These are phyloP conservation scores for Gallinago media DNA, from an alignment of 2,113 vertebrate species.

Conservation along the genomic window DNA sequence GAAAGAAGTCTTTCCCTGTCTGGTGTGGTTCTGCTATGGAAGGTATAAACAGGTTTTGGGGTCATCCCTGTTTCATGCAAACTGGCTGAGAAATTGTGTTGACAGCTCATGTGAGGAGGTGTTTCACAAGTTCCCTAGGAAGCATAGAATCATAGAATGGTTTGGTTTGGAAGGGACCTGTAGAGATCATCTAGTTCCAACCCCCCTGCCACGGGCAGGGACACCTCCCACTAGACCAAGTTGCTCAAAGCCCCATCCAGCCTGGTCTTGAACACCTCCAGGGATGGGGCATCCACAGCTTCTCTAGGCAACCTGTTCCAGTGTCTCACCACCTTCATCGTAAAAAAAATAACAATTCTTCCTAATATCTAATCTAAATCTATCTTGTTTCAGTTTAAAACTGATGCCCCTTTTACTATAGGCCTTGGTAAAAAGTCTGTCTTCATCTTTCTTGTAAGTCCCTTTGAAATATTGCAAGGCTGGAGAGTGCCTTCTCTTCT, in stretches of 20 bases:
- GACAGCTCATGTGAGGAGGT: background rate
- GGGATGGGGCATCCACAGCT: background rate
- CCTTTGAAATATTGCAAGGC: background rate
- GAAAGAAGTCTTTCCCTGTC: background rate
- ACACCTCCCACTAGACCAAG: background rate
- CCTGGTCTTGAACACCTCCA: background rate
- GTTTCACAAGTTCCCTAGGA: background rate
- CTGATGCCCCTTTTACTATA: background rate
- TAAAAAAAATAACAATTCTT: background rate
- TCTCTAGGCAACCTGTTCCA: background rate
- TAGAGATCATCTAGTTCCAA: background rate
- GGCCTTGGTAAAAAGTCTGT: background rate
- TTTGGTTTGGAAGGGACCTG: background rate
- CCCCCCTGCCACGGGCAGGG: accelerated
- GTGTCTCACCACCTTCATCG: background rate
- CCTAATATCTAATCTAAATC: background rate
- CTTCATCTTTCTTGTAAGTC: background rate
- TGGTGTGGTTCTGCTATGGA: background rate
- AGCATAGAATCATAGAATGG: background rate
- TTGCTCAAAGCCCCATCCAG: accelerated
- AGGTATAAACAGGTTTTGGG: background rate
- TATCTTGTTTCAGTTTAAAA: background rate
- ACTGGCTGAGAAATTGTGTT: background rate
- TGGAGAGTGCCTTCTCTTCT: background rate
- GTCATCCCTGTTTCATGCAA: background rate